phyloP scores from a whole-genome alignment of 2,888 invertebrate species.

The Pediacus dermestoides region DNA sequence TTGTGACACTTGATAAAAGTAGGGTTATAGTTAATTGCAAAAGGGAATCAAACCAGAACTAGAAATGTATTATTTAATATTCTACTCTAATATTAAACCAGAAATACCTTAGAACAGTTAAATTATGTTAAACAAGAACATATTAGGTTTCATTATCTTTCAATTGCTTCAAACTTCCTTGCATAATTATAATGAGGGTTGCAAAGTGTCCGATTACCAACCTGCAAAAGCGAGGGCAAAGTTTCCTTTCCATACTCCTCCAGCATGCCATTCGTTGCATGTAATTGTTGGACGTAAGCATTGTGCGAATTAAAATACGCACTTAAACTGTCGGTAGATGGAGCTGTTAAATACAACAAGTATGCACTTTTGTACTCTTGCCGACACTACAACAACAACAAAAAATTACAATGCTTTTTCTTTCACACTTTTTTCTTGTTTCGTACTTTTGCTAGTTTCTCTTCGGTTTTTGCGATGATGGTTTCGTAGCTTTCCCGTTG shows the following conservation, averaged over 20 bases:
- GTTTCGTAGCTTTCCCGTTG: conserved; percentile 89
- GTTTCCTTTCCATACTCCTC: conserved; percentile 84
- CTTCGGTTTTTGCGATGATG: conserved; percentile 80
- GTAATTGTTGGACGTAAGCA: conserved; percentile 87
- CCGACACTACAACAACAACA: conserved; percentile 65
- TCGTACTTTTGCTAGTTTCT: conserved; percentile 66
- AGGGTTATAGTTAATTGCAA: too few species aligned
- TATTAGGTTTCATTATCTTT: too few species aligned
- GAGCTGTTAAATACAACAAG: conserved; percentile 70
- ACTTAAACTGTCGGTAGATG: conserved; percentile 66
- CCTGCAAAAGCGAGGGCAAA: conserved; percentile 80
- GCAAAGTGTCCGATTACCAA: too few species aligned
- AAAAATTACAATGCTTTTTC: background rate
- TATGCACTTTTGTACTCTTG: conserved; percentile 85
- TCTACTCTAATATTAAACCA: too few species aligned
- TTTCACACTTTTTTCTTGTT: conserved; percentile 3
- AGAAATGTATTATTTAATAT: too few species aligned
- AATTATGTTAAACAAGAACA: too few species aligned
- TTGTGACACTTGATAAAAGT: too few species aligned
- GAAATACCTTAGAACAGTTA: too few species aligned
- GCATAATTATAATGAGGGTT: too few species aligned
- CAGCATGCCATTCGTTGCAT: conserved; percentile 89
- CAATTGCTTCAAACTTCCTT: too few species aligned
- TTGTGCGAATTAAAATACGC: conserved; percentile 90
- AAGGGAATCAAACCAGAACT: too few species aligned